Evolutionary conservation across 2,113 vertebrate genomes (phyloP).

Genomic region (Petrocephalus microphthalmus): DNA sequence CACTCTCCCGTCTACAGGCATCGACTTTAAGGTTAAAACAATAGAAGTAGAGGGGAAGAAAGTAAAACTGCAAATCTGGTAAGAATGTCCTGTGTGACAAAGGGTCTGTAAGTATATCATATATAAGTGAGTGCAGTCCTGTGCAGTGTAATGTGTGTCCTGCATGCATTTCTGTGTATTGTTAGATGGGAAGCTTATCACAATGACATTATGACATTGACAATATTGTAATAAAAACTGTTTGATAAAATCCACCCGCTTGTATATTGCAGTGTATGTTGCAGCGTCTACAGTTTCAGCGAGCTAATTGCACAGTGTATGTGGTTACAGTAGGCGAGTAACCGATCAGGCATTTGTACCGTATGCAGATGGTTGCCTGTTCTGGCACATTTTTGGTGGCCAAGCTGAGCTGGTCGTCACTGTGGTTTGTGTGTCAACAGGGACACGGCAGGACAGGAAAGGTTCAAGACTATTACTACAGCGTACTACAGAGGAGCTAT

Average conservation of each 20-base stretch:
- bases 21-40: conserved; percentile 91
- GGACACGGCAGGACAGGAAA: conserved; percentile 91
- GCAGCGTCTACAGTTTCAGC: neutral
- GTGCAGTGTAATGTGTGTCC: neutral
- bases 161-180: neutral
- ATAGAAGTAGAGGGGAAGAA: conserved; percentile 86
- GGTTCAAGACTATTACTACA: conserved; percentile 93
- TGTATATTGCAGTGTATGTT: neutral
- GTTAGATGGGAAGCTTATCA: neutral
- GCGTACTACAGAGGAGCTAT: conserved; percentile 96
- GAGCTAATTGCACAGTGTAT: neutral
- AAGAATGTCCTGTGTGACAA: conserved; percentile 38
- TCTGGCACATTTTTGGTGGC: neutral
- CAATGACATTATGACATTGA: neutral
- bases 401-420: neutral
- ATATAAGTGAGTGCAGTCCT: too few relatives aligned
- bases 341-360: neutral
- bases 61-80: conserved; percentile 94
- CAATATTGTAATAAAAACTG: neutral
- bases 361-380: neutral
- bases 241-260: neutral
- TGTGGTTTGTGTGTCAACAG: conserved; percentile 46
- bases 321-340: neutral
- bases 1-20: conserved; percentile 57
- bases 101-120: neutral